Evolutionary conservation across 2,113 vertebrate genomes (phyloP).

Genomic region (Rattus rattus): DNA sequence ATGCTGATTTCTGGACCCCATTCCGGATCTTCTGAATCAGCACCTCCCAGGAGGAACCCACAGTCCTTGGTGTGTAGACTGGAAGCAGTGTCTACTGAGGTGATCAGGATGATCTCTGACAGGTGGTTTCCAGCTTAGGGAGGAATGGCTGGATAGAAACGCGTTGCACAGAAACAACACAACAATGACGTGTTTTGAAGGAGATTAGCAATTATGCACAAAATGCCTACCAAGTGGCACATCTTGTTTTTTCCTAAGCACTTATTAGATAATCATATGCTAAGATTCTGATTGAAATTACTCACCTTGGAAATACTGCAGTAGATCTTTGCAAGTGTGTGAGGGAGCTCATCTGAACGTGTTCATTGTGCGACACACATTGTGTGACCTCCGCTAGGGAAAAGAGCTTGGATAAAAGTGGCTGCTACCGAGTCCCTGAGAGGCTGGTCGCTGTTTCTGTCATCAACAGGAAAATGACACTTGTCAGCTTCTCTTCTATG

Average conservation of each 20-base stretch:
- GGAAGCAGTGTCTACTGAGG: background rate
- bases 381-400: background rate
- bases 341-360: background rate
- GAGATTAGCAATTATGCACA: slow-evolving; percentile 5
- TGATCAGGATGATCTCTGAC: background rate
- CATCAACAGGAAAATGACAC: too few species aligned
- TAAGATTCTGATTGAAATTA: background rate
- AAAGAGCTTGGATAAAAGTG: background rate
- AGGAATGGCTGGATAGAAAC: background rate
- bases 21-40: slow-evolving; percentile 39
- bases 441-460: background rate
- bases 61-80: background rate
- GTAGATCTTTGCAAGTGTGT: slow-evolving; percentile 31
- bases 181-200: background rate
- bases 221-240: background rate
- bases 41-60: background rate
- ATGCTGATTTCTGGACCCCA: slow-evolving; percentile 43
- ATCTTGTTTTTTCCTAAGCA: background rate
- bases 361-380: background rate
- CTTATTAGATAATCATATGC: slow-evolving; percentile 21
- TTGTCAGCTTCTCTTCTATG: background rate
- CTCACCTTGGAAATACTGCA: background rate
- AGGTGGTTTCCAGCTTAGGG: background rate
- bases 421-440: background rate
- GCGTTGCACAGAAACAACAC: background rate